A percentile compares a stretch with the other conserved stretches of the same genome.
Conservation (phyloP, 2,797 vertebrate species). For the Megalops cyprinoides region DNA sequence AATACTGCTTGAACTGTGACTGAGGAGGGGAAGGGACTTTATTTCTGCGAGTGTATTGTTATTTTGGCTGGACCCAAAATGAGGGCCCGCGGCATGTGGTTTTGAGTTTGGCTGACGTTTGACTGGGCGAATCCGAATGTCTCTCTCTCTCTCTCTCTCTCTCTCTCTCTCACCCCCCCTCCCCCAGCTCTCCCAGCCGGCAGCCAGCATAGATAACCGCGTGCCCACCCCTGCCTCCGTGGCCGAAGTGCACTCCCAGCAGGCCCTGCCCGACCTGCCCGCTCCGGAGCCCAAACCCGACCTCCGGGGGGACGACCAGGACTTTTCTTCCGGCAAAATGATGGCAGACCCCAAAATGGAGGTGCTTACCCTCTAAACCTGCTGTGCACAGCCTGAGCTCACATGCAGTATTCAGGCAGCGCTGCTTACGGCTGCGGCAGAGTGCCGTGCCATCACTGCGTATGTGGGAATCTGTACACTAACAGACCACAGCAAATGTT, state of each 20-base stretch:
- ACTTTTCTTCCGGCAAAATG: constrained; percentile 78
- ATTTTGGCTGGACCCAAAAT: too few species aligned
- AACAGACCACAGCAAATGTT: neutral
- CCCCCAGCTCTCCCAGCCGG: constrained; percentile 87
- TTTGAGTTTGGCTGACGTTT: neutral
- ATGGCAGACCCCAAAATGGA: constrained; percentile 79
- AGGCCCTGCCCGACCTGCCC: constrained; percentile 79
- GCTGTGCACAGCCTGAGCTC: neutral
- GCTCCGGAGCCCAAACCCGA: constrained; percentile 82
- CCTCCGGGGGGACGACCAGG: constrained; percentile 80
- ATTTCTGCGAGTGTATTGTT: too few species aligned
- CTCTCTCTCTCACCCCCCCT: constrained; percentile 33
- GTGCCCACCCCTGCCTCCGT: constrained; percentile 91
- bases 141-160: too few species aligned
- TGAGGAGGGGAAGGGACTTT: too few species aligned
- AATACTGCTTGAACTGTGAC: too few species aligned
- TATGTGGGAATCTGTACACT: neutral
- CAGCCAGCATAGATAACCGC: constrained; percentile 86
- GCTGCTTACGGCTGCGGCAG: too few species aligned
- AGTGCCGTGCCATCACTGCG: neutral
- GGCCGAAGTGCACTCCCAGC: constrained; percentile 86
- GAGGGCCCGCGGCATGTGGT: too few species aligned
- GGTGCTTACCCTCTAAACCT: constrained; percentile 65
- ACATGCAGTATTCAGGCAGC: neutral
- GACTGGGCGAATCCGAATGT: neutral